Evolutionary conservation across 2,113 vertebrate species (phyloP).

Genomic region (Rafetus swinhoei): DNA sequence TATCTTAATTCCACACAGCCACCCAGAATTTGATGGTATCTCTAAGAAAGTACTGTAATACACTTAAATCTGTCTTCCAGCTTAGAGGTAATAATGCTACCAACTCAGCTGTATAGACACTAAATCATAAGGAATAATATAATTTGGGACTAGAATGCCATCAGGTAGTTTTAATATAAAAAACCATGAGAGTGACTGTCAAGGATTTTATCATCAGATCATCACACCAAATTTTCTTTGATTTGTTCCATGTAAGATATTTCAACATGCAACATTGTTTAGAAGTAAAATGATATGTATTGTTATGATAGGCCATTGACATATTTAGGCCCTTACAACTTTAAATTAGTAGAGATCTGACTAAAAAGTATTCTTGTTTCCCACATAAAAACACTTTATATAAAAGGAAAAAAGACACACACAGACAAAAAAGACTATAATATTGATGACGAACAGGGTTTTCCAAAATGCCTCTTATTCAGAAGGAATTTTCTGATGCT

Average conservation of each 20-base stretch:
- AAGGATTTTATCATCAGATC: not conserved
- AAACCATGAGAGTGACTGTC: not conserved
- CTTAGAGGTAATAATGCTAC: not conserved
- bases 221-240: not conserved
- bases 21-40: not conserved
- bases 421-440: not conserved
- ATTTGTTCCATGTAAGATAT: not conserved
- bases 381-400: not conserved
- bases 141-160: not conserved
- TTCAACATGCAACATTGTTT: not conserved
- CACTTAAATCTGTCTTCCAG: not conserved
- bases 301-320: not conserved
- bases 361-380: not conserved
- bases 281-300: not conserved
- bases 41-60: not conserved
- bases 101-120: accelerated
- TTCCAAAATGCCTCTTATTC: not conserved
- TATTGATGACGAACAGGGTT: not conserved
- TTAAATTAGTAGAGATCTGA: not conserved
- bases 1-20: not conserved
- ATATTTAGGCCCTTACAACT: not conserved
- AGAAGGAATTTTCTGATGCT: not conserved
- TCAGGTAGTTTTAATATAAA: not conserved
- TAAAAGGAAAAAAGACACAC: not conserved
- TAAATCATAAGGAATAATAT: not conserved